Base-by-base conservation (phyloP, 1,140 invertebrate genomes). In the Goniozus legneri region DNA sequence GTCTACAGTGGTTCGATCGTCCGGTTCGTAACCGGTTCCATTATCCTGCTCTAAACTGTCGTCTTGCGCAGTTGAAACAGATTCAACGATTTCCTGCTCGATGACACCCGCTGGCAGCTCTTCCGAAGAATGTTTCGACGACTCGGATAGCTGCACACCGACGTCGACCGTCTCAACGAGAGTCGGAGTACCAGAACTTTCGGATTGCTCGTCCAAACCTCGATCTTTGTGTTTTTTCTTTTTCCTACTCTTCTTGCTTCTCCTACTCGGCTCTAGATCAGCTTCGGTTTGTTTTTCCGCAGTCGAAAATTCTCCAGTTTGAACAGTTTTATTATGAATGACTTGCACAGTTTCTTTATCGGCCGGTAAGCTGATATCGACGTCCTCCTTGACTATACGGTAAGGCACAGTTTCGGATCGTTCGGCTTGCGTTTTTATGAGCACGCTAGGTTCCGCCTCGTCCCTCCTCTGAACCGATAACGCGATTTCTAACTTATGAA, bases 131-230 rank as follows among this genome's bases (percentile, higher is more conserved):
- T 65, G 64, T 52, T 64, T 73, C 3, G 68, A 69, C 1, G 62
- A 66, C 46, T 78, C 75, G 14, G 60, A 72, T 67, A 60, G 20
- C 1, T 73, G 71, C 20, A 82, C 51, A 47, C 77, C 68, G 52
- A 85, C 79, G 38, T 84, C 79, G 21, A 80, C 79, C 3, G 82
- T 83, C 55, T 84, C 82, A n/a, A 72, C 78, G 32, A 85, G 67
- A 46, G 79, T 80, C 39, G 81, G 78, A 19, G 71, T 67, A n/a
- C 75, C 37, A 2, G 79, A 80, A 49, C 50, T 58, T 15, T 44
- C 58, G 0, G 65, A 67, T 41, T 70, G 62, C 8, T 31, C 46
- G 51, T 32, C 39, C 31, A 8, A 4, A 8, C 14, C 14, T 33
- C 32, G 6, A 3, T 64, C 58, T 69, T 64, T 76, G 38, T 69